These are phyloP conservation scores for Samia ricini DNA, from an alignment of 1,140 invertebrate genomes.

Conservation along the genomic window DNA sequence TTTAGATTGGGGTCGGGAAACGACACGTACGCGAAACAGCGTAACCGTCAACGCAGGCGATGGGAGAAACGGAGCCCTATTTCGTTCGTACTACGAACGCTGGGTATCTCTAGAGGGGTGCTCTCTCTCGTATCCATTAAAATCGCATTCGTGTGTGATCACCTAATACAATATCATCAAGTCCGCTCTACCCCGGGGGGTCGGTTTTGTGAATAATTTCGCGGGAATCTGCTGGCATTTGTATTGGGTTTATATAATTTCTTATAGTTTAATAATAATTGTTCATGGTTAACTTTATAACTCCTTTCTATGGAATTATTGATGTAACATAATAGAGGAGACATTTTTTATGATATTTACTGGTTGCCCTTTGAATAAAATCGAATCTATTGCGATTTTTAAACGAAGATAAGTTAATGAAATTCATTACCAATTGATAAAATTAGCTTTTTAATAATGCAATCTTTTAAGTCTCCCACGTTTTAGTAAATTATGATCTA, in stretches of 20 bases:
- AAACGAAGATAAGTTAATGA: too few relatives aligned
- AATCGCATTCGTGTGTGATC: constrained; percentile 78
- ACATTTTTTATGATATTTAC: not conserved
- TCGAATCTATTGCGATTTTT: too few relatives aligned
- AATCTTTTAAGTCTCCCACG: too few relatives aligned
- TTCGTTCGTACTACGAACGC: constrained; percentile 29
- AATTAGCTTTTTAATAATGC: too few relatives aligned
- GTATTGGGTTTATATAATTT: constrained; percentile 61
- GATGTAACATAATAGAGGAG: not conserved
- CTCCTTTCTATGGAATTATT: not conserved
- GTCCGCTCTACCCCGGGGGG: constrained; percentile 49
- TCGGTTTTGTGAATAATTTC: constrained; percentile 74
- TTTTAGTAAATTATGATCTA: too few relatives aligned
- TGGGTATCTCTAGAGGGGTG: constrained; percentile 37
- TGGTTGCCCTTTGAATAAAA: too few relatives aligned
- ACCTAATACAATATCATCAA: constrained; percentile 78
- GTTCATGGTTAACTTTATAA: not conserved
- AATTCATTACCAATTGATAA: too few relatives aligned
- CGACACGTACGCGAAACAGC: constrained; percentile 39
- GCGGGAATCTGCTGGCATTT: constrained; percentile 71
- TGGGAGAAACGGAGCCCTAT: constrained; percentile 44
- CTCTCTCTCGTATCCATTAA: constrained; percentile 69
- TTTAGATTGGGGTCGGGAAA: constrained; percentile 75
- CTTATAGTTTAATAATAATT: constrained; percentile 21
- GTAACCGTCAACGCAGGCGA: constrained; percentile 39